phyloP scores from a whole-genome alignment of 2,888 invertebrate genomes.

The Morinoia aosen region DNA sequence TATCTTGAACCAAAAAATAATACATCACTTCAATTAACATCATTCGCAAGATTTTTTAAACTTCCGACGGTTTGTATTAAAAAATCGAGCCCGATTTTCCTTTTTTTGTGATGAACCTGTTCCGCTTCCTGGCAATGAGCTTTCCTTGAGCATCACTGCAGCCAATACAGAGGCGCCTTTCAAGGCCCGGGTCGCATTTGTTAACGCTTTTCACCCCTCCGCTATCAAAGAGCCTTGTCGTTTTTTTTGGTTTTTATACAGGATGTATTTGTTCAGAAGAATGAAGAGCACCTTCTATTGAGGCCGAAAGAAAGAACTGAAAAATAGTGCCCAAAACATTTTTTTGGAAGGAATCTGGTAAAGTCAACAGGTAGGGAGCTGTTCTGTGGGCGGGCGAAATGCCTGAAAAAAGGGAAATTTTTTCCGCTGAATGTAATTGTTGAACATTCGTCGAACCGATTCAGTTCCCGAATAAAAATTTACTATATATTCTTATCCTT shows the following conservation, averaged over 20 bases:
- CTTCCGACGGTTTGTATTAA: background rate
- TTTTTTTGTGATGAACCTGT: constrained; percentile 32
- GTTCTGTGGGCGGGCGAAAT: background rate
- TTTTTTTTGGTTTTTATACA: constrained; percentile 37
- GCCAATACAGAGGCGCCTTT: constrained; percentile 6
- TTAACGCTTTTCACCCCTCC: constrained; percentile 7
- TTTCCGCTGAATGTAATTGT: background rate
- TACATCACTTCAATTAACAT: too few species aligned
- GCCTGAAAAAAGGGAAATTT: background rate
- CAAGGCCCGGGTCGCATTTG: background rate
- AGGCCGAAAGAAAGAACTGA: background rate
- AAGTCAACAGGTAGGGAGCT: constrained; percentile 15
- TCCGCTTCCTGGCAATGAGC: constrained; percentile 41
- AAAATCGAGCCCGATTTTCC: background rate
- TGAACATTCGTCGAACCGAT: background rate
- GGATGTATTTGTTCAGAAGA: background rate
- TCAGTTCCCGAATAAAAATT: background rate
- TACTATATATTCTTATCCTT: background rate
- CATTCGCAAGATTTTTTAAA: background rate
- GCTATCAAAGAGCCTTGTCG: constrained; percentile 34
- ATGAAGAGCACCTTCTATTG: background rate
- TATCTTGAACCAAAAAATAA: too few species aligned
- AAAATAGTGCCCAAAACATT: constrained; percentile 37
- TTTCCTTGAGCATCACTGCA: background rate
- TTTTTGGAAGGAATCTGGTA: constrained; percentile 28